Conservation (phyloP, 2,888 invertebrate genomes). For the Cephus sareptanus region DNA sequence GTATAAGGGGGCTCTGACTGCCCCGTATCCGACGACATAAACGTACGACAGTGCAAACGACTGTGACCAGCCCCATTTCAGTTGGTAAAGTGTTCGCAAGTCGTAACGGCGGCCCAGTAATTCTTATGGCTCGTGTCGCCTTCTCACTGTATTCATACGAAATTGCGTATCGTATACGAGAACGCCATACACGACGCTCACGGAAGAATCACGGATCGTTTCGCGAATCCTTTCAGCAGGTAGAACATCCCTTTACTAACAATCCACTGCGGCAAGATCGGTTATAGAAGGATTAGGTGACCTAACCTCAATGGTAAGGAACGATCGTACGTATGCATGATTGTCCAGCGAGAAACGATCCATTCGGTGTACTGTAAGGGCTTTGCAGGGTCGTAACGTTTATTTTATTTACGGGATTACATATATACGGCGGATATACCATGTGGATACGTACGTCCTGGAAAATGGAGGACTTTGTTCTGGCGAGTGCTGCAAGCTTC, state of each 20-base stretch:
- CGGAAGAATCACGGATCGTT: neutral
- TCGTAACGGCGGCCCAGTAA: conserved; percentile 35
- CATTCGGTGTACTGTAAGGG: neutral
- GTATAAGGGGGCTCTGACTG: conserved; percentile 25
- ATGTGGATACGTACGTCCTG: neutral
- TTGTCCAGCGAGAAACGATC: neutral
- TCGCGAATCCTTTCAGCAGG: neutral
- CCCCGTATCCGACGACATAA: conserved; percentile 37
- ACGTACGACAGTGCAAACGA: conserved; percentile 49
- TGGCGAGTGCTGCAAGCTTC: conserved; percentile 13
- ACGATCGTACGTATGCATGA: neutral
- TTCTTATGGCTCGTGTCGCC: conserved; percentile 33
- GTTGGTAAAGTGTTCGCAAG: conserved; percentile 2
- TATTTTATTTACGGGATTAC: neutral
- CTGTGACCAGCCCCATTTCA: conserved; percentile 22
- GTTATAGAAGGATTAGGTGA: neutral
- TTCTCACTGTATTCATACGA: conserved; percentile 8
- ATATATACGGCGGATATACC: neutral
- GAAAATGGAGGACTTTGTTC: neutral
- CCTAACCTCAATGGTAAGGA: neutral
- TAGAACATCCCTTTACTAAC: neutral
- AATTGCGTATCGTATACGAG: conserved; percentile 13
- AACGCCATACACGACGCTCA: neutral
- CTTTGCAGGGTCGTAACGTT: neutral
- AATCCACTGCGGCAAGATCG: neutral